phyloP scores from a whole-genome alignment of 92 coral and sea anemone genomes.

The Epizoanthus illoricatus region DNA sequence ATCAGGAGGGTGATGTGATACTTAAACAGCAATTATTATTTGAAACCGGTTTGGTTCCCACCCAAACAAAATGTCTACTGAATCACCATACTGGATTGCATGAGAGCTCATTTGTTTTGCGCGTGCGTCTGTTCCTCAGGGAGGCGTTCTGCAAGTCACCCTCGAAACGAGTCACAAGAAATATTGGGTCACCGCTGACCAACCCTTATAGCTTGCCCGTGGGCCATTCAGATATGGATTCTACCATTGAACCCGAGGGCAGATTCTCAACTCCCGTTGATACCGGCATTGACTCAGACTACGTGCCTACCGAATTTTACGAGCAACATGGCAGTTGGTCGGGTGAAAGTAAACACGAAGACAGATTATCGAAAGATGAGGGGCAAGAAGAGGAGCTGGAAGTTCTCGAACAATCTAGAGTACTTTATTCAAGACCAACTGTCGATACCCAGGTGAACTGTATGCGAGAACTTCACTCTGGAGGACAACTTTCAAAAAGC shows the following conservation, averaged over 20 bases:
- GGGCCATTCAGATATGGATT: not conserved
- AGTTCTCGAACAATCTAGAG: not conserved
- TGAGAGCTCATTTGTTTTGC: no score
- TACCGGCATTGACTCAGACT: conserved; percentile 1
- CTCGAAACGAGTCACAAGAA: conserved; percentile 19
- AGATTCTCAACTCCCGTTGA: not conserved
- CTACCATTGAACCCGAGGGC: not conserved
- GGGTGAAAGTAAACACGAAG: not conserved
- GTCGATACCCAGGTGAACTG: no score
- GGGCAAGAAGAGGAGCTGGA: not conserved
- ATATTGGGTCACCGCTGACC: not conserved
- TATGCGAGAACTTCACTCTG: no score
- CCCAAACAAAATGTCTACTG: no score
- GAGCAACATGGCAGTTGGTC: not conserved
- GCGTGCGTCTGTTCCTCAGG: not conserved
- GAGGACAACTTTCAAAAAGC: no score
- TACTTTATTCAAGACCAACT: no score
- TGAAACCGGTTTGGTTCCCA: no score
- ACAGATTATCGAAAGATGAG: not conserved
- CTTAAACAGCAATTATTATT: no score
- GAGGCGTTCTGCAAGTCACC: conserved; percentile 17
- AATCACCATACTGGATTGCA: no score
- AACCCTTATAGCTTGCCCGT: not conserved
- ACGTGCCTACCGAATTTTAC: not conserved
- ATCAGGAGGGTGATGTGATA: no score